These are phyloP conservation scores for Pocillopora grandis DNA, from an alignment of 92 coral and sea anemone genomes.

Conservation along the genomic window DNA sequence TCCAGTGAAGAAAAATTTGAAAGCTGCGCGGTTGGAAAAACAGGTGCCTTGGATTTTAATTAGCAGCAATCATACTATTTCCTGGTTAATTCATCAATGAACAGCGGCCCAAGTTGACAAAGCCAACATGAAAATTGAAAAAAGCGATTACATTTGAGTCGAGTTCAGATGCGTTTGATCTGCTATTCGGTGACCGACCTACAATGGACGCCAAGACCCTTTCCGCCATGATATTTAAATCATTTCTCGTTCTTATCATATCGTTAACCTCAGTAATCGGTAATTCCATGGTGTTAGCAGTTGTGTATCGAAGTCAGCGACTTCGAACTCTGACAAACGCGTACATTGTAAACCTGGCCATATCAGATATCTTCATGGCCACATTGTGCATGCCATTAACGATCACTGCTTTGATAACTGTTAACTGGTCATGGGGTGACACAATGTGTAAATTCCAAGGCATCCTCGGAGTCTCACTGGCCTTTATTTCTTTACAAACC, in stretches of 20 bases:
- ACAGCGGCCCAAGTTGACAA: not conserved
- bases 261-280: not conserved
- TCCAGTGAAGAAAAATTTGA: not conserved
- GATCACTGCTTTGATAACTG: not conserved
- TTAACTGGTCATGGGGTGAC: not conserved
- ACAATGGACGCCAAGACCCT: slow-evolving; percentile 1
- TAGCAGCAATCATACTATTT: not conserved
- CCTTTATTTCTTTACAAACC: slow-evolving; percentile 10
- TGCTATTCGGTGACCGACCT: no score
- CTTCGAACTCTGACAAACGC: slow-evolving; percentile 13
- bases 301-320: slow-evolving; percentile 1
- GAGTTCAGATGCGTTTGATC: not conserved
- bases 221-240: not conserved
- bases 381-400: slow-evolving; percentile 9
- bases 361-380: slow-evolving; percentile 2
- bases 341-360: not conserved
- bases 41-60: not conserved
- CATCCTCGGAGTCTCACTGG: not conserved
- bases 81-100: not conserved
- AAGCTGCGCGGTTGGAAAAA: not conserved
- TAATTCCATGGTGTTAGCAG: slow-evolving; percentile 4
- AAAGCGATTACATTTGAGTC: not conserved
- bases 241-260: not conserved
- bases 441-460: not conserved
- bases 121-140: not conserved